Evolutionary conservation across 35 echinoderm and acorn worm species (phyloP).

Genomic region (Patiria miniata): DNA sequence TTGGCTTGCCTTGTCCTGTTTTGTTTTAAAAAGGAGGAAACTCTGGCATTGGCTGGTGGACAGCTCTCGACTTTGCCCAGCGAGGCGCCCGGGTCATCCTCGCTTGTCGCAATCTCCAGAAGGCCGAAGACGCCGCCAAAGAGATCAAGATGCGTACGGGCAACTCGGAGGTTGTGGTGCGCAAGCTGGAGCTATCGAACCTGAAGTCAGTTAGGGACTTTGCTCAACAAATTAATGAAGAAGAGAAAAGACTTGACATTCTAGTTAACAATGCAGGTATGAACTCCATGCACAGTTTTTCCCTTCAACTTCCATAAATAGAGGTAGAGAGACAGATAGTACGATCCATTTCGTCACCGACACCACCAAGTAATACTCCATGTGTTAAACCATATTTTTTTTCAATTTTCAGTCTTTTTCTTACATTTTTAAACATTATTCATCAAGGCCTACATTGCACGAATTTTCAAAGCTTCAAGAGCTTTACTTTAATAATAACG

Average conservation of each 20-base stretch:
- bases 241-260: conserved; percentile 56
- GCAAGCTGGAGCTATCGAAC: conserved; percentile 44
- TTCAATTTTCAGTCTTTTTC: too few relatives aligned
- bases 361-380: too few relatives aligned
- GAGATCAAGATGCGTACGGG: conserved; percentile 43
- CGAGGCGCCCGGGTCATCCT: conserved; percentile 75
- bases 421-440: too few relatives aligned
- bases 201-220: conserved; percentile 51
- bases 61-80: conserved; percentile 48
- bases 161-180: conserved; percentile 46
- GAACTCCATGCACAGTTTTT: not conserved
- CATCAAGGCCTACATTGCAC: too few relatives aligned
- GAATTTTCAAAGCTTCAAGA: too few relatives aligned
- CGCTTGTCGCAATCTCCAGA: conserved; percentile 62
- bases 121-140: conserved; percentile 43
- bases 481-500: too few relatives aligned
- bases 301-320: not conserved
- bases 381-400: too few relatives aligned
- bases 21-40: conserved; percentile 50
- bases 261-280: conserved; percentile 77
- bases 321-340: too few relatives aligned
- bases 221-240: conserved; percentile 38
- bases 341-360: too few relatives aligned
- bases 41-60: conserved; percentile 59
- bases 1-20: not conserved